Evolutionary conservation across 1,140 invertebrate species (phyloP).

Genomic region (Trialeurodes vaporariorum): DNA sequence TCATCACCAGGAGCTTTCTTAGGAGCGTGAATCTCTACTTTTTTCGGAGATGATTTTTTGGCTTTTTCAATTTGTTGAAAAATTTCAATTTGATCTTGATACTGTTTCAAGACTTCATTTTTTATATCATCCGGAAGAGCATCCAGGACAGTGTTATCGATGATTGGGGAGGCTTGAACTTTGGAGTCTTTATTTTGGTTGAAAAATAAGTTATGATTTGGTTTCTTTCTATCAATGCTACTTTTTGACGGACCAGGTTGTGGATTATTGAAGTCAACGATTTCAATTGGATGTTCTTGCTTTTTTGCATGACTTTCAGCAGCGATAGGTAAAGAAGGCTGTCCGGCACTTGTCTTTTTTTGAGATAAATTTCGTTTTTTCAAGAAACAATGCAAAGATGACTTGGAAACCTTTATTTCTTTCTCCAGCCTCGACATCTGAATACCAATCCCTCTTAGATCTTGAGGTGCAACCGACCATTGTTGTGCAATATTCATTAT

Average conservation of each 20-base stretch:
- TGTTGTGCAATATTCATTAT: conserved; percentile 49
- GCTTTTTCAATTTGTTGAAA: conserved; percentile 16
- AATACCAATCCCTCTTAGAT: conserved; percentile 67
- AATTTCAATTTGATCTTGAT: conserved; percentile 10
- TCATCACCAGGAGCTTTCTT: background rate
- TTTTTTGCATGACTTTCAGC: too few species aligned
- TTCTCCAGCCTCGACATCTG: conserved; percentile 45
- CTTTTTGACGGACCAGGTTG: conserved; percentile 14
- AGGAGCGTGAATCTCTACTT: background rate
- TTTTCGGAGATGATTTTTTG: conserved; percentile 20
- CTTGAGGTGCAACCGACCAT: conserved; percentile 48
- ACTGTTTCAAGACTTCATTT: conserved; percentile 45
- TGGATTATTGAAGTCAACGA: conserved; percentile 19
- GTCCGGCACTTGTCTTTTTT: conserved; percentile 8
- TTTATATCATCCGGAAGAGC: conserved; percentile 47
- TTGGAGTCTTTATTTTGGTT: too few species aligned
- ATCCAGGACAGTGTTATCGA: conserved; percentile 42
- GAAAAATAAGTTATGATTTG: background rate
- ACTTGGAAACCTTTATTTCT: background rate
- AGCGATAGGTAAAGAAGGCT: too few species aligned
- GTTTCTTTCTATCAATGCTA: conserved; percentile 18
- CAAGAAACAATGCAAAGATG: conserved; percentile 36
- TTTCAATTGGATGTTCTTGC: conserved; percentile 8
- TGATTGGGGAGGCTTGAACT: background rate
- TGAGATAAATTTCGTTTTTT: conserved; percentile 31